Conservation (phyloP, 2,888 invertebrate genomes). For the Coleophora deauratella region DNA sequence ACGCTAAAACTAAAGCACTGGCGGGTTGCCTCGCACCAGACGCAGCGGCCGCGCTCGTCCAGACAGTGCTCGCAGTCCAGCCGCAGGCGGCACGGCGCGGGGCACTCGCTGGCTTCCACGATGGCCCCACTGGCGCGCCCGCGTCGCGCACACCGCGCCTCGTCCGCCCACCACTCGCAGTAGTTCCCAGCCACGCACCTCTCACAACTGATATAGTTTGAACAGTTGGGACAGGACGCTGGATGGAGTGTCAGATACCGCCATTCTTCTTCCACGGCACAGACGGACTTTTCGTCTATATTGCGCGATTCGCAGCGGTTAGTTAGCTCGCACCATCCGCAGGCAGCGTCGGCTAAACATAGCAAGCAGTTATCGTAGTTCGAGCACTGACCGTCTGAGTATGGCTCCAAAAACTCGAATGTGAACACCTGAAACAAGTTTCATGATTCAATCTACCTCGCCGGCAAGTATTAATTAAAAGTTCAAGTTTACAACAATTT, state of each 20-base stretch:
- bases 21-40: constrained; percentile 95
- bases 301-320: constrained; percentile 79
- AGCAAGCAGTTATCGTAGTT: constrained; percentile 88
- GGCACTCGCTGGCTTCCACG: constrained; percentile 77
- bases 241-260: constrained; percentile 87
- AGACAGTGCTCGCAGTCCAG: constrained; percentile 87
- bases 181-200: constrained; percentile 84
- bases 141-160: constrained; percentile 87
- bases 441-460: too few relatives aligned
- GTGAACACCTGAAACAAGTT: constrained; percentile 78
- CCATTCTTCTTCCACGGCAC: constrained; percentile 77
- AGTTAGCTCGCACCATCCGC: constrained; percentile 93
- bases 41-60: constrained; percentile 89
- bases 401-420: constrained; percentile 92
- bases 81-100: constrained; percentile 85
- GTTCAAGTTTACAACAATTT: too few relatives aligned
- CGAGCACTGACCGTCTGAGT: constrained; percentile 84
- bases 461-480: too few relatives aligned
- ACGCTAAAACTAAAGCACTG: constrained; percentile 97
- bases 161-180: constrained; percentile 96
- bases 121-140: constrained; percentile 83
- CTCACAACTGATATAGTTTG: constrained; percentile 91
- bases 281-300: constrained; percentile 78
- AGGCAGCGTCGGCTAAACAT: constrained; percentile 90
- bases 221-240: constrained; percentile 89